These are phyloP conservation scores for Abrostola triplasia DNA, from an alignment of 2,888 invertebrate species.

Conservation along the genomic window DNA sequence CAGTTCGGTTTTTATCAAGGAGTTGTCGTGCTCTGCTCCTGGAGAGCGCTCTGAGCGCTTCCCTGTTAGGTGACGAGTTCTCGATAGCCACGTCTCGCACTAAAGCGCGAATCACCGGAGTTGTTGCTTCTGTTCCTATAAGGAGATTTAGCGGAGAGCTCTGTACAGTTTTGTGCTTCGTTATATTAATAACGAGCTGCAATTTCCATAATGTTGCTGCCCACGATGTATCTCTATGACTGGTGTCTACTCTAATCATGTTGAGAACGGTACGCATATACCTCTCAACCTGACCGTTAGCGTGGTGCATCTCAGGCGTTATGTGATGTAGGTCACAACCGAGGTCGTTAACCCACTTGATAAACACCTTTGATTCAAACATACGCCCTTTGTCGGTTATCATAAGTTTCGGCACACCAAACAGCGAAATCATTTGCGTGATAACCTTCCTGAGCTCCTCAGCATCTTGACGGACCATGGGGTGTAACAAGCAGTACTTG, in stretches of 20 bases:
- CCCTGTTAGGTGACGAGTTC: not conserved
- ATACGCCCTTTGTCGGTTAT: not conserved
- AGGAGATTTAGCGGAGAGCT: not conserved
- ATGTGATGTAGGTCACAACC: not conserved
- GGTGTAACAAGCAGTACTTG: slow-evolving; percentile 22
- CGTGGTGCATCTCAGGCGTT: not conserved
- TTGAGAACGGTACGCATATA: not conserved
- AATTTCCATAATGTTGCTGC: not conserved
- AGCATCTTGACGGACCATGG: slow-evolving; percentile 38
- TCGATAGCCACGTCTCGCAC: slow-evolving; percentile 2
- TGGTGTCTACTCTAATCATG: not conserved
- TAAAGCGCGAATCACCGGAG: not conserved
- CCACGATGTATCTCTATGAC: not conserved
- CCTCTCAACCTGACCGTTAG: not conserved
- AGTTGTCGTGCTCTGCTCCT: not conserved
- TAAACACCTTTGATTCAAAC: slow-evolving; percentile 10
- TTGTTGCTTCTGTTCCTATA: not conserved
- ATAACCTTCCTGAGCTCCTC: slow-evolving; percentile 33
- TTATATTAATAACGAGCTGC: not conserved
- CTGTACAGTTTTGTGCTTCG: not conserved
- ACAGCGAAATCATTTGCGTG: slow-evolving; percentile 38
- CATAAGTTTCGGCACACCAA: slow-evolving; percentile 42
- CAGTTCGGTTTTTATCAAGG: not conserved
- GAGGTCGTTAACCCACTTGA: too few relatives aligned
- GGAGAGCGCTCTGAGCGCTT: not conserved